phyloP scores from a whole-genome alignment of 1,140 invertebrate species.

The Drosophila paulistorum region DNA sequence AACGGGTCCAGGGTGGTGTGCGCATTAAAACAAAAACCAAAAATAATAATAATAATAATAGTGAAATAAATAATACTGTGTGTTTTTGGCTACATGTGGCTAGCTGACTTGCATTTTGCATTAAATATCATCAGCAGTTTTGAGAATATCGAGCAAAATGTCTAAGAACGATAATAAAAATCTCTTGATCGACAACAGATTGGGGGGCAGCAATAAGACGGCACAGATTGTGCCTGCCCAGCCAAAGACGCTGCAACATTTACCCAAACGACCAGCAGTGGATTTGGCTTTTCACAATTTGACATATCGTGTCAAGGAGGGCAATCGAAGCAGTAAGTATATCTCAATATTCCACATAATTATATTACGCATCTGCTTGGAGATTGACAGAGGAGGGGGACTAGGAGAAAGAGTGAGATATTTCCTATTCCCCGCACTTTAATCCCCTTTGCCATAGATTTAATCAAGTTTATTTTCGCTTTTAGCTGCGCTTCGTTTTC shows the following conservation, averaged over 20 bases:
- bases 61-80: slow-evolving; percentile 15
- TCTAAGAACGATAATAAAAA: slow-evolving; percentile 83
- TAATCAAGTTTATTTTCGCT: slow-evolving; percentile 61
- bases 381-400: background rate
- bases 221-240: slow-evolving; percentile 85
- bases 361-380: slow-evolving; percentile 19
- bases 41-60: slow-evolving; percentile 9
- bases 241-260: slow-evolving; percentile 90
- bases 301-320: slow-evolving; percentile 92
- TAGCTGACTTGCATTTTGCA: slow-evolving; percentile 20
- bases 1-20: slow-evolving; percentile 40
- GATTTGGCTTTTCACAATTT: slow-evolving; percentile 94
- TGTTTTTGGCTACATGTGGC: slow-evolving; percentile 29
- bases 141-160: slow-evolving; percentile 77
- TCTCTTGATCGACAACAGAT: slow-evolving; percentile 84
- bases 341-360: background rate
- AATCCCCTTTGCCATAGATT: slow-evolving; percentile 6
- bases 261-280: slow-evolving; percentile 93
- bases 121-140: slow-evolving; percentile 48
- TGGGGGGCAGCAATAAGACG: slow-evolving; percentile 59
- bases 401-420: background rate
- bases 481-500: slow-evolving; percentile 49
- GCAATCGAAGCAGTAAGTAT: slow-evolving; percentile 90
- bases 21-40: slow-evolving; percentile 14
- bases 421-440: slow-evolving; percentile 35